Percentiles rank a stretch among this genome's conserved stretches.
phyloP scores from a whole-genome alignment of 2,888 invertebrate genomes.

The Theretra japonica region DNA sequence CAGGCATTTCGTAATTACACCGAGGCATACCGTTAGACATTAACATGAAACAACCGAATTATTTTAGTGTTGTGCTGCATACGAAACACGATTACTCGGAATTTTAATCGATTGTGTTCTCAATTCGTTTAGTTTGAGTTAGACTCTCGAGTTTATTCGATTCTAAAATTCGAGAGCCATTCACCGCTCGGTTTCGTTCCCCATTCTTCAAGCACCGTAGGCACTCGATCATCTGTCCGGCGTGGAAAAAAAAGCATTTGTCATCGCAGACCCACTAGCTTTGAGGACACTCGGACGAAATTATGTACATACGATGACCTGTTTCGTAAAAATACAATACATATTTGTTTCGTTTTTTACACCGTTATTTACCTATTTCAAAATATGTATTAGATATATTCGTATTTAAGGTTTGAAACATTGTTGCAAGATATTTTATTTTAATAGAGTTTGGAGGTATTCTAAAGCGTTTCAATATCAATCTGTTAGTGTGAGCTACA shows the following conservation, averaged over 20 bases:
- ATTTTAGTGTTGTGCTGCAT: conserved; percentile 7
- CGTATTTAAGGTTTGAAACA: too few species aligned
- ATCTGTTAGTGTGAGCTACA: too few species aligned
- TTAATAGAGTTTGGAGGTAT: too few species aligned
- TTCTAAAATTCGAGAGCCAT: conserved; percentile 30
- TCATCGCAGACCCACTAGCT: conserved; percentile 18
- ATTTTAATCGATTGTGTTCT: neutral
- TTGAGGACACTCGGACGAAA: conserved; percentile 43
- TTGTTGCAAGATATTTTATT: too few species aligned
- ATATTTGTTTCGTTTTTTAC: neutral
- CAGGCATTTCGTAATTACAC: conserved; percentile 55
- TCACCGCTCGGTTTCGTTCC: neutral
- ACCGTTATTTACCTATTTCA: neutral
- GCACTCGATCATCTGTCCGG: conserved; percentile 22
- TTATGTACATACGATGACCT: conserved; percentile 43
- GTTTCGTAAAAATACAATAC: neutral
- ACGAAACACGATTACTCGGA: conserved; percentile 2
- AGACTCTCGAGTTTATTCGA: neutral
- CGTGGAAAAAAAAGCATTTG: conserved; percentile 11
- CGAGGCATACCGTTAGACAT: conserved; percentile 49
- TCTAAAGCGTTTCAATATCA: too few species aligned
- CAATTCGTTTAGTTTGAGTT: neutral
- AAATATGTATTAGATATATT: too few species aligned
- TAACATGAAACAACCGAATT: conserved; percentile 50
- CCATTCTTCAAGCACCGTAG: neutral